Evolutionary conservation across 2,888 invertebrate species (phyloP).

Genomic region (Teleogryllus oceanicus): DNA sequence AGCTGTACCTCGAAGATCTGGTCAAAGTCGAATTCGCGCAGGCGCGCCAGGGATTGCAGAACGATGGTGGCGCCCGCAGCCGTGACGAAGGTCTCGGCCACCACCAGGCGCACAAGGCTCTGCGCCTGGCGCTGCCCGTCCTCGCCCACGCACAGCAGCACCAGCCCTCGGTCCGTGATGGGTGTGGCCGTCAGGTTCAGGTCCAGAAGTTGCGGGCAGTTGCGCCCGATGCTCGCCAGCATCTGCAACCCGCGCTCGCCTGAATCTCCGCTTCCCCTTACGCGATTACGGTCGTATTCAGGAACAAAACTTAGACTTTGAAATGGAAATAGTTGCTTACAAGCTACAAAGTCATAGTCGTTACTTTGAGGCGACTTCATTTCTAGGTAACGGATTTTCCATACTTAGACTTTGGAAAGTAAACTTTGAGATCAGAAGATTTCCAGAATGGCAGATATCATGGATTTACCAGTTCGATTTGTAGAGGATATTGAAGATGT

Average conservation of each 20-base stretch:
- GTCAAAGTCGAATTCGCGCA: slow-evolving; percentile 44
- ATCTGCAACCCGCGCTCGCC: slow-evolving; percentile 38
- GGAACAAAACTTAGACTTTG: too few species aligned
- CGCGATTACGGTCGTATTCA: too few species aligned
- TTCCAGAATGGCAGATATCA: too few species aligned
- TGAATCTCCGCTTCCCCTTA: too few species aligned
- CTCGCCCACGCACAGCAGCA: slow-evolving; percentile 40
- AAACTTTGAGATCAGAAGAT: too few species aligned
- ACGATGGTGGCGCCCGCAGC: slow-evolving; percentile 41
- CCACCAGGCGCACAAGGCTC: slow-evolving; percentile 41
- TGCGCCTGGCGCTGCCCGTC: slow-evolving; percentile 40
- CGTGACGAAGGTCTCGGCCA: slow-evolving; percentile 42
- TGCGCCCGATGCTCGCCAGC: slow-evolving; percentile 41
- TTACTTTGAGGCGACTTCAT: too few species aligned
- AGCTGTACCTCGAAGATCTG: slow-evolving; percentile 43
- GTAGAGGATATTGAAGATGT: too few species aligned
- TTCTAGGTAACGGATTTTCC: too few species aligned
- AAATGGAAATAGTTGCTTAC: too few species aligned
- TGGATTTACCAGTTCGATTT: too few species aligned
- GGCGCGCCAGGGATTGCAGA: slow-evolving; percentile 42
- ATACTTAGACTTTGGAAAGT: too few species aligned
- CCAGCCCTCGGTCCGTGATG: slow-evolving; percentile 43
- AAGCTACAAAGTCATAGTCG: too few species aligned
- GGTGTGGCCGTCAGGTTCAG: slow-evolving; percentile 43
- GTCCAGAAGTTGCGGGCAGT: slow-evolving; percentile 42